phyloP scores from a whole-genome alignment of 1,140 invertebrate genomes.

The Drosophila funebris region DNA sequence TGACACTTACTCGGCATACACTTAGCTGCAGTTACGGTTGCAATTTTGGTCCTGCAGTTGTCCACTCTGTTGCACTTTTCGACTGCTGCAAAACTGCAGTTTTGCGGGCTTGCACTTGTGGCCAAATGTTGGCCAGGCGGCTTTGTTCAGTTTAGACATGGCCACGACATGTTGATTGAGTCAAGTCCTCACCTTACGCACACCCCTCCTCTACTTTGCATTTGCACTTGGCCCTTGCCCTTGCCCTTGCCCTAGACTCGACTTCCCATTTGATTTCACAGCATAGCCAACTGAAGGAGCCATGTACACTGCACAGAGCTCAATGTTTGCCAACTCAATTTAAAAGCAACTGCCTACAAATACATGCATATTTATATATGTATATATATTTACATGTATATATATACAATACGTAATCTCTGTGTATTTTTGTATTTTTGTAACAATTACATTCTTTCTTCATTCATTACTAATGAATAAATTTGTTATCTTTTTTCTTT shows the following conservation, averaged over 20 bases:
- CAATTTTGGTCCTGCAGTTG: conserved; percentile 22
- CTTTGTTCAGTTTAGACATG: conserved; percentile 65
- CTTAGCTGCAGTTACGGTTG: conserved; percentile 36
- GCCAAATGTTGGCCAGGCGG: conserved; percentile 75
- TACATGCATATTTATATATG: not conserved
- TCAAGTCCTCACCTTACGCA: conserved; percentile 5
- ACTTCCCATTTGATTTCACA: not conserved
- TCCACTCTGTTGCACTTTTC: conserved; percentile 68
- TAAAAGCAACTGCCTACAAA: not conserved
- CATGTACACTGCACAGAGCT: not conserved
- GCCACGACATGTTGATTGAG: conserved; percentile 79
- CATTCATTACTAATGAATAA: too few species aligned
- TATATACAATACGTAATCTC: too few species aligned
- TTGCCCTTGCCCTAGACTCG: not conserved
- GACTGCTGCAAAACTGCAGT: conserved; percentile 56
- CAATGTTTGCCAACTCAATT: conserved; percentile 1
- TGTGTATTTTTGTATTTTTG: not conserved
- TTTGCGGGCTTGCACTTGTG: conserved; percentile 79
- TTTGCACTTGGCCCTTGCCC: too few species aligned
- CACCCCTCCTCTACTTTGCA: not conserved
- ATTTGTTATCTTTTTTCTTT: too few species aligned
- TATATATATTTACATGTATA: not conserved
- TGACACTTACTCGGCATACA: not conserved
- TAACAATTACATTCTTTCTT: not conserved
- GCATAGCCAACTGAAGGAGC: not conserved